These are phyloP conservation scores for Synergus gifuensis DNA, from an alignment of 2,888 invertebrate genomes.

Conservation along the genomic window DNA sequence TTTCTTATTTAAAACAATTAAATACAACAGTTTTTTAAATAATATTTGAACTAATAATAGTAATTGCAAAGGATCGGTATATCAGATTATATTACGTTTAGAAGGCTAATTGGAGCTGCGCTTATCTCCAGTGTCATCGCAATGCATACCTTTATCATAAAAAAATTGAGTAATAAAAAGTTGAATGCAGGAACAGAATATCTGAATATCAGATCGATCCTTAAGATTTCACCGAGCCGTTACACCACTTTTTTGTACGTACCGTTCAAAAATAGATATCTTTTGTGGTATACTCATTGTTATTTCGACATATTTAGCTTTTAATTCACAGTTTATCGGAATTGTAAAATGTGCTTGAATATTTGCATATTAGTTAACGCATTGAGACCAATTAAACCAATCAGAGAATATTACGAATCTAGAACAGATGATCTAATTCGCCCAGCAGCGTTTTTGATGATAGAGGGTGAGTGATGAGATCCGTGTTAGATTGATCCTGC, in stretches of 20 bases:
- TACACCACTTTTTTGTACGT: conserved; percentile 1
- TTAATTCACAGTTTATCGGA: neutral
- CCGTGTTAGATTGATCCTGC: conserved; percentile 21
- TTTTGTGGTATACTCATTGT: conserved; percentile 7
- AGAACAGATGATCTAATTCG: conserved; percentile 69
- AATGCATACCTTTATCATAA: conserved; percentile 34
- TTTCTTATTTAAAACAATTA: no score
- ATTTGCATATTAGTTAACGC: conserved; percentile 57
- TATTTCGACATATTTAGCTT: neutral
- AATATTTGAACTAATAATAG: no score
- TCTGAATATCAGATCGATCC: conserved; percentile 29
- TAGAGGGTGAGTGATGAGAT: conserved; percentile 40
- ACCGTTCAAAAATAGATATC: conserved; percentile 12
- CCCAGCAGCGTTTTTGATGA: conserved; percentile 57
- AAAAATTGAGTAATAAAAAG: conserved; percentile 22
- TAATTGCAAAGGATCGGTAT: neutral
- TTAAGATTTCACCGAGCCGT: conserved; percentile 31
- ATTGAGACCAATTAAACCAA: conserved; percentile 65
- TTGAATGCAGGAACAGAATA: conserved; percentile 16
- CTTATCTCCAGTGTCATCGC: conserved; percentile 23
- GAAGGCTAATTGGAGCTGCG: conserved; percentile 29
- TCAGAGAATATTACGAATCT: conserved; percentile 63
- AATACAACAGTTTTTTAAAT: no score
- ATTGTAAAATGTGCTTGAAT: neutral
- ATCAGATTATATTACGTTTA: neutral